Percentiles rank a stretch among this genome's conserved stretches.
Evolutionary conservation across 2,797 vertebrate genomes (phyloP).

Genomic region (Atherinosoma microstoma): DNA sequence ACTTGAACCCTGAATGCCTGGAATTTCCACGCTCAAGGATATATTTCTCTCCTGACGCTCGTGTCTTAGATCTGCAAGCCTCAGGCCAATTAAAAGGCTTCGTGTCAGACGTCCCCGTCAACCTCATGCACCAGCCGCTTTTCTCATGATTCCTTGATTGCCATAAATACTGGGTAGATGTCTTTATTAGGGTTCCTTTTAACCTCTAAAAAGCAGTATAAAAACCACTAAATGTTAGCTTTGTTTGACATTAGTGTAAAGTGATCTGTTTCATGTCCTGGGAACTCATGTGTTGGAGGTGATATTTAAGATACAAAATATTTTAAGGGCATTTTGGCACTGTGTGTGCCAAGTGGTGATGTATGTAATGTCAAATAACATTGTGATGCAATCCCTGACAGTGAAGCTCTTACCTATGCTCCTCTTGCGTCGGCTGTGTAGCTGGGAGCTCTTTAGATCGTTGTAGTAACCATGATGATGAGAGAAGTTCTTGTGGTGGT

Average conservation of each 20-base stretch:
- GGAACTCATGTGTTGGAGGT: slow-evolving; percentile 41
- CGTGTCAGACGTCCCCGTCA: slow-evolving; percentile 67
- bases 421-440: slow-evolving; percentile 91
- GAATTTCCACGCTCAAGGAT: slow-evolving; percentile 88
- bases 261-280: slow-evolving; percentile 63
- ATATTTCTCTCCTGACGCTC: slow-evolving; percentile 75
- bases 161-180: slow-evolving; percentile 67
- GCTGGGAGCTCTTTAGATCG: slow-evolving; percentile 89
- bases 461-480: slow-evolving; percentile 81
- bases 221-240: slow-evolving; percentile 72
- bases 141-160: slow-evolving; percentile 68
- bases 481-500: slow-evolving; percentile 83
- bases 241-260: slow-evolving; percentile 68
- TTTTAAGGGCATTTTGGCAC: slow-evolving; percentile 44
- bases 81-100: slow-evolving; percentile 74
- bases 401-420: slow-evolving; percentile 89
- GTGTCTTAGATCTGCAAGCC: slow-evolving; percentile 71
- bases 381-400: slow-evolving; percentile 42
- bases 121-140: slow-evolving; percentile 55
- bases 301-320: slow-evolving; percentile 44
- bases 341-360: slow-evolving; percentile 38
- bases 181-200: slow-evolving; percentile 71
- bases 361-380: slow-evolving; percentile 25
- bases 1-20: slow-evolving; percentile 90
- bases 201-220: slow-evolving; percentile 60